These are phyloP conservation scores for Nemotelus nigrinus DNA, from an alignment of 2,888 invertebrate species.

Conservation along the genomic window DNA sequence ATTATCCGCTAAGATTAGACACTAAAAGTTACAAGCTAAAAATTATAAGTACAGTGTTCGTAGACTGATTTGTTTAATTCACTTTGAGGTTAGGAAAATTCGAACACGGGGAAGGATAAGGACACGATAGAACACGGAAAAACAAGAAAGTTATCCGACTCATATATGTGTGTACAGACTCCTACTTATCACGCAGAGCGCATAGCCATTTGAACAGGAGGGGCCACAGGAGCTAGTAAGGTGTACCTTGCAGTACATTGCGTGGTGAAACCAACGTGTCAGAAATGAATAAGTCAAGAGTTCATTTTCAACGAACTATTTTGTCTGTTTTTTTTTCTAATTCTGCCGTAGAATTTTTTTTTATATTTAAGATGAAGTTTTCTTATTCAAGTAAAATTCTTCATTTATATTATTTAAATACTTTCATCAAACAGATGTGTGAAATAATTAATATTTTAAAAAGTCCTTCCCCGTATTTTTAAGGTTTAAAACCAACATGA, in stretches of 20 bases:
- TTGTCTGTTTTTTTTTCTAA: not conserved
- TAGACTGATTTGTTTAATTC: not conserved
- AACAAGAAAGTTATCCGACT: constrained; percentile 20
- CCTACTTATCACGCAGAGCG: constrained; percentile 24
- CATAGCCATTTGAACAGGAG: constrained; percentile 33
- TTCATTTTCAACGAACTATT: no score
- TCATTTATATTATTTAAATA: no score
- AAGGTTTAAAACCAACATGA: no score
- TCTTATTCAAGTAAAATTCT: no score
- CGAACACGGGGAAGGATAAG: constrained; percentile 16
- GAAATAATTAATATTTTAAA: no score
- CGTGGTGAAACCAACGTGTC: not conserved
- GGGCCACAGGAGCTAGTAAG: constrained; percentile 25
- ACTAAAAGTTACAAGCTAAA: not conserved
- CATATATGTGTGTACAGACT: constrained; percentile 8
- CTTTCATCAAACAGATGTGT: no score
- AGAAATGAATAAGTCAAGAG: no score
- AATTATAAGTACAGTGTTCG: not conserved
- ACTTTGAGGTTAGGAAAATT: constrained; percentile 44
- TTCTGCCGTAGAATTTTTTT: not conserved
- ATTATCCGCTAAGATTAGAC: not conserved
- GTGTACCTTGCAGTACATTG: constrained; percentile 17
- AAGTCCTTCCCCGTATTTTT: no score
- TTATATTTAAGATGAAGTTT: no score
- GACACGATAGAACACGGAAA: constrained; percentile 14